Conservation (phyloP, 92 coral and sea anemone genomes). For the Bergia sp. region DNA sequence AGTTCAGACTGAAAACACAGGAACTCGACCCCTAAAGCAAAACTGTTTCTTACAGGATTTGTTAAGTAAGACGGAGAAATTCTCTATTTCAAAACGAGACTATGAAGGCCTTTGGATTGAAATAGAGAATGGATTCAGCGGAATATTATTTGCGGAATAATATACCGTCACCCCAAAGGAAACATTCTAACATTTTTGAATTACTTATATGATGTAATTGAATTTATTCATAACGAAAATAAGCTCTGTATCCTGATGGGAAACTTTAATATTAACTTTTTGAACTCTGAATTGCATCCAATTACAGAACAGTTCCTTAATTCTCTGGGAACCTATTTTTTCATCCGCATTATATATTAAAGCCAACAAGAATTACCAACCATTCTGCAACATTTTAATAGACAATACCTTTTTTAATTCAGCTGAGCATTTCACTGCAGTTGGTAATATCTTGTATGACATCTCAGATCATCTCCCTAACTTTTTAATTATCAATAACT, state of each 20-base stretch:
- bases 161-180: constrained; percentile 58
- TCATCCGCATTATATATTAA: constrained; percentile 35
- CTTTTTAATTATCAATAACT: constrained; percentile 22
- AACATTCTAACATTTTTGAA: constrained; percentile 33
- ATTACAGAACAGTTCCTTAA: constrained; percentile 40
- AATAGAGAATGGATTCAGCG: constrained; percentile 42
- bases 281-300: constrained; percentile 38
- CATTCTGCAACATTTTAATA: constrained; percentile 43
- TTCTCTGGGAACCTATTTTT: constrained; percentile 37
- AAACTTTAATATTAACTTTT: constrained; percentile 47
- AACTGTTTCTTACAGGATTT: too few species aligned
- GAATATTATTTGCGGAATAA: constrained; percentile 56
- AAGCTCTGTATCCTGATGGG: constrained; percentile 22
- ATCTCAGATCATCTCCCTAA: constrained; percentile 36
- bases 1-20: too few species aligned
- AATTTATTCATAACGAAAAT: constrained; percentile 38
- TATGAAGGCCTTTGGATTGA: constrained; percentile 60
- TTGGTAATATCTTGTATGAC: constrained; percentile 39
- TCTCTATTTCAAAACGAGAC: constrained; percentile 31
- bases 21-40: too few species aligned
- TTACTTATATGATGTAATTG: constrained; percentile 43
- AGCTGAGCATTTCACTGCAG: constrained; percentile 19
- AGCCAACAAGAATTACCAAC: constrained; percentile 36
- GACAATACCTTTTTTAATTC: constrained; percentile 42
- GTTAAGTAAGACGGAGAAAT: constrained; percentile 29